These are phyloP conservation scores for Vireo altiloquus DNA, from an alignment of 2,113 vertebrate genomes.

Conservation along the genomic window DNA sequence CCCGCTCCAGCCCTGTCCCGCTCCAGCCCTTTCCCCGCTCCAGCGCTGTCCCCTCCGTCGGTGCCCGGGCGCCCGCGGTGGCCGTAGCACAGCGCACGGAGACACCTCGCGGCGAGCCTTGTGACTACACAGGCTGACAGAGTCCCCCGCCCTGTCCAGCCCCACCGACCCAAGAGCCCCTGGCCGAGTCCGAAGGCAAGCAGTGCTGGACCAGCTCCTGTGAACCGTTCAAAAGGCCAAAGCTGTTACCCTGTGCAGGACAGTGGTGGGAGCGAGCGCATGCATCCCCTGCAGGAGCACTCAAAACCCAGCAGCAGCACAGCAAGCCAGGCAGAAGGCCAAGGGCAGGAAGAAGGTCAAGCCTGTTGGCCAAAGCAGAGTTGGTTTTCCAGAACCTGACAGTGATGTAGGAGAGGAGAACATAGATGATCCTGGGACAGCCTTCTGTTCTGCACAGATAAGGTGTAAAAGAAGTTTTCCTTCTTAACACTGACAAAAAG, in stretches of 20 bases:
- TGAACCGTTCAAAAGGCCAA: neutral
- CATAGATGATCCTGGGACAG: neutral
- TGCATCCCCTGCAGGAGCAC: fast-evolving
- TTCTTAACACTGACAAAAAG: neutral
- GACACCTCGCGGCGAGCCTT: neutral
- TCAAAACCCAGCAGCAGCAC: neutral
- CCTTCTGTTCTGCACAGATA: neutral
- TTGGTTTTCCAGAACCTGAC: neutral
- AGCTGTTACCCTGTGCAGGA: neutral
- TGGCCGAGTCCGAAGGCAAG: neutral
- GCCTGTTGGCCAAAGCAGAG: neutral
- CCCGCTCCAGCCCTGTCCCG: neutral
- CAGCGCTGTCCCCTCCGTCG: neutral
- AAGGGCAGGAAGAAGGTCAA: neutral
- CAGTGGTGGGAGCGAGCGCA: neutral
- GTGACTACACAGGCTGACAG: neutral
- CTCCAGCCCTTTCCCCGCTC: neutral
- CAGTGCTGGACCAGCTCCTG: neutral
- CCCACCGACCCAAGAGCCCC: neutral
- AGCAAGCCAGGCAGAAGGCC: neutral
- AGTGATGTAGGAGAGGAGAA: neutral
- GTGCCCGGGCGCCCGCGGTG: neutral
- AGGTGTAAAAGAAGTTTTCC: neutral
- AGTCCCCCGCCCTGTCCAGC: neutral
- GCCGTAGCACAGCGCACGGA: neutral